These are phyloP conservation scores for Coleophora deauratella DNA, from an alignment of 2,888 invertebrate genomes.

Conservation along the genomic window DNA sequence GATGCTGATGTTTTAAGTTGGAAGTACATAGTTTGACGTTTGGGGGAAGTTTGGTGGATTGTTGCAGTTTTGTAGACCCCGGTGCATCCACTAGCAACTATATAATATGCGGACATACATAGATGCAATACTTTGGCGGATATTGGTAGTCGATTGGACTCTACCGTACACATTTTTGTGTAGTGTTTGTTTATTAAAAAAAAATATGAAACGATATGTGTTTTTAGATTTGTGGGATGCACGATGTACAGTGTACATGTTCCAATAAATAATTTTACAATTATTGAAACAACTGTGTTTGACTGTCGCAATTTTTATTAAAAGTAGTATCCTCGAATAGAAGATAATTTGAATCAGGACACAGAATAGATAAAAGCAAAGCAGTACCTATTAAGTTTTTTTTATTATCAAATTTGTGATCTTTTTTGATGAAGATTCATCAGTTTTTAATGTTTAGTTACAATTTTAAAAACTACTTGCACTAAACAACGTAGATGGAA, in stretches of 20 bases:
- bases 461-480: too few relatives aligned
- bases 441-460: too few relatives aligned
- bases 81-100: not conserved
- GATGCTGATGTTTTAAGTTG: constrained; percentile 33
- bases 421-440: too few relatives aligned
- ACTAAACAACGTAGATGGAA: too few relatives aligned
- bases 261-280: too few relatives aligned
- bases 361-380: too few relatives aligned
- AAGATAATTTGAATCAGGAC: too few relatives aligned
- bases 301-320: too few relatives aligned
- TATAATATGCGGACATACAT: not conserved
- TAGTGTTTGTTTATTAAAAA: constrained; percentile 55
- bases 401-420: too few relatives aligned
- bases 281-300: too few relatives aligned
- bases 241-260: constrained; percentile 47
- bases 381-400: too few relatives aligned
- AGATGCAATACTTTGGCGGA: constrained; percentile 66
- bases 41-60: constrained; percentile 1
- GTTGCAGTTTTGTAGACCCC: not conserved
- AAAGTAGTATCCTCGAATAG: too few relatives aligned
- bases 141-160: constrained; percentile 59
- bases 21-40: constrained; percentile 15
- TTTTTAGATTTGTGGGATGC: constrained; percentile 66
- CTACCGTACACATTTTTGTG: constrained; percentile 33
- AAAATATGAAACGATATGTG: constrained; percentile 60